Evolutionary conservation across 2,113 vertebrate genomes (phyloP).

Genomic region (Psilopogon haemacephalus): DNA sequence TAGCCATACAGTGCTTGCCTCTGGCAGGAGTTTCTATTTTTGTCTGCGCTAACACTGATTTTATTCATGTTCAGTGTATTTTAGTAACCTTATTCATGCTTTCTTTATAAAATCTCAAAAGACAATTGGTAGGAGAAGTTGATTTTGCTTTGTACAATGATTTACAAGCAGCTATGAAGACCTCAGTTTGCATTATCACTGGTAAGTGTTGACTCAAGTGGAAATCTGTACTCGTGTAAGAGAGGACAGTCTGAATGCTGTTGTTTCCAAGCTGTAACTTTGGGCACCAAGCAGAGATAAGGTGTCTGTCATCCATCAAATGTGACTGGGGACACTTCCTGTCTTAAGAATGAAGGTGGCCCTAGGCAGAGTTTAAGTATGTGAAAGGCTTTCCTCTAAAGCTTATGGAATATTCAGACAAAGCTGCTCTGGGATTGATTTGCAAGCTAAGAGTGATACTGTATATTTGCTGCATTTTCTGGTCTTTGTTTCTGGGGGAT

Average conservation of each 20-base stretch:
- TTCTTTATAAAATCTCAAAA: neutral
- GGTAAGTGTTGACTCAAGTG: neutral
- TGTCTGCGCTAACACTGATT: neutral
- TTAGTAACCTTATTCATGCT: neutral
- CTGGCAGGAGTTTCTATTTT: neutral
- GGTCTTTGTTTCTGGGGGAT: neutral
- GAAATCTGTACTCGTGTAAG: neutral
- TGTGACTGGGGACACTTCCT: neutral
- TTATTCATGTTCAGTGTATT: neutral
- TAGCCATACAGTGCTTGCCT: neutral
- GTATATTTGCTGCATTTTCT: neutral
- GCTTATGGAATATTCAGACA: neutral
- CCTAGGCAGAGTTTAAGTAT: neutral
- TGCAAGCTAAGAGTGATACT: neutral
- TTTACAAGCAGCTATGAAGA: neutral
- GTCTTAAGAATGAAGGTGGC: neutral
- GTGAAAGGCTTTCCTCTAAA: neutral
- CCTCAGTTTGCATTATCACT: neutral
- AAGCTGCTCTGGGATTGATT: neutral
- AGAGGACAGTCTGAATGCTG: neutral
- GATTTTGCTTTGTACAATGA: neutral
- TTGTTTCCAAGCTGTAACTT: neutral
- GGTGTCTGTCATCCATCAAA: neutral
- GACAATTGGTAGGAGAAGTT: neutral
- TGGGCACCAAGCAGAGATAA: conserved; percentile 5